Base-by-base conservation (phyloP, 2,797 vertebrate genomes). In the Dendrocincla fuliginosa region DNA sequence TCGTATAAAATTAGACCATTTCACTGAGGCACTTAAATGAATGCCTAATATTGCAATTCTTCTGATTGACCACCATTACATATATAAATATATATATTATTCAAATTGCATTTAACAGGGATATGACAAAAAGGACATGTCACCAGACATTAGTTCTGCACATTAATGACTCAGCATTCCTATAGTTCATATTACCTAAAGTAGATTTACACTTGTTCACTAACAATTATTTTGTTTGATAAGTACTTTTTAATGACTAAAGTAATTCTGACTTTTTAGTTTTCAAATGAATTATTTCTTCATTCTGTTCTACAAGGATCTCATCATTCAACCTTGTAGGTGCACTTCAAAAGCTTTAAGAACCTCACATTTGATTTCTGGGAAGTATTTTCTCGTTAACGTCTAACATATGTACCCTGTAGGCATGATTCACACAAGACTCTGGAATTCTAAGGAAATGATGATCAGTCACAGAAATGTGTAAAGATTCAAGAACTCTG, bases 331-430 rank as follows among this genome's bases (percentile, higher is more conserved):
- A 64, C 65, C 91, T 49, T 87, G 75, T 87, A 95, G 94, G 92
- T 74, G 16, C 57, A 96, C 77, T 93, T 93, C 93, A 98, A 96
- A 96, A 91, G 81, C 70, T 75, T 83, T 84, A 75, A 95, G 94
- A 93, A 96, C 97, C 92, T 96, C 94, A 95, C 85, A 65, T 98
- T 96, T 96, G 94, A 97, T 98, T 98, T 98, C 98, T 95, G 94
- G 96, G 94, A 95, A 96, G 97, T 98, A 96, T 97, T 98, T 98
- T 97, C 98, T 97, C 42, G 94, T 98, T 99, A 98, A 98, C 98
- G 55, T 98, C 92, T 97, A 98, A 98, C 98, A 98, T 97, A 98
- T 98, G 98, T 98, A 97, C 96, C 98, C 98, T 64, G 94, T 97
- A 97, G 98, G 98, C 98, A 97, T 82, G 97, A 97, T 98, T 98